phyloP scores from a whole-genome alignment of 2,113 vertebrate species.

The Zosterops hypoxanthus region DNA sequence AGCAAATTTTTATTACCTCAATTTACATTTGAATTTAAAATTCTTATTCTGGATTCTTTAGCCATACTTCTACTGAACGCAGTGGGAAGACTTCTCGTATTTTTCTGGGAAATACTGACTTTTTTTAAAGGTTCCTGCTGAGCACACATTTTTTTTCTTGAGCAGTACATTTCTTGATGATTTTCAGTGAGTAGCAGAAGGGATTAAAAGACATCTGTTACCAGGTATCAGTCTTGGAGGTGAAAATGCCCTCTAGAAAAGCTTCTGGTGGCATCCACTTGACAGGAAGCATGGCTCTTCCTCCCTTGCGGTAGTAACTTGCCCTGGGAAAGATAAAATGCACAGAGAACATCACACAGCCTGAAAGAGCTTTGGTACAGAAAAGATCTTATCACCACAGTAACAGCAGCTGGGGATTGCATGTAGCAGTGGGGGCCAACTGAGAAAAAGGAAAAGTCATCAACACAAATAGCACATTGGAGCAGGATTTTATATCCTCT shows the following conservation, averaged over 20 bases:
- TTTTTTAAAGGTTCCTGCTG: background rate
- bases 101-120: background rate
- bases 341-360: background rate
- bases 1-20: background rate
- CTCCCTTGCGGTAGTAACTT: constrained; percentile 91
- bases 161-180: background rate
- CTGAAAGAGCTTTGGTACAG: background rate
- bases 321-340: constrained; percentile 73
- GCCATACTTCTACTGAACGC: background rate
- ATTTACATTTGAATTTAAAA: background rate
- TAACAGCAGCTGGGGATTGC: background rate
- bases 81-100: background rate
- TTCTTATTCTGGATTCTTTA: background rate
- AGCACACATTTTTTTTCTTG: background rate
- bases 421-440: background rate
- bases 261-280: constrained; percentile 95
- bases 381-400: background rate
- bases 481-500: background rate
- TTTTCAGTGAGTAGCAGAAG: background rate
- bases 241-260: constrained; percentile 93
- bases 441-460: background rate
- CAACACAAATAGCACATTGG: background rate
- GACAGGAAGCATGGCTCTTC: constrained; percentile 87
- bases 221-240: constrained; percentile 95
- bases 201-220: constrained; percentile 55